Percentiles rank a stretch among this genome's conserved stretches.
Conservation (phyloP, 2,888 invertebrate genomes). For the Heliconius cydno region DNA sequence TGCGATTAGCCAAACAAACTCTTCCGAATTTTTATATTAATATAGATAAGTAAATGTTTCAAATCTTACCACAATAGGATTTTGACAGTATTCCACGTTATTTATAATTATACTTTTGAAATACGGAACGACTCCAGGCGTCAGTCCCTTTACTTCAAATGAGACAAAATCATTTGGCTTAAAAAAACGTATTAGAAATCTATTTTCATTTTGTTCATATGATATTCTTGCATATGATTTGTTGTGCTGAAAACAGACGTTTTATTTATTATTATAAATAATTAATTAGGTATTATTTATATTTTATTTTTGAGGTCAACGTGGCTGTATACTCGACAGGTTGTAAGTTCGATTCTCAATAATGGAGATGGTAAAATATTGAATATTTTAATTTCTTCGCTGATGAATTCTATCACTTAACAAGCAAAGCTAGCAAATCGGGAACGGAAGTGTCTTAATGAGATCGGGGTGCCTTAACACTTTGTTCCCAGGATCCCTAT, state of each 20-base stretch:
- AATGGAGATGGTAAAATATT: neutral
- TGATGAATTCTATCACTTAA: too few relatives aligned
- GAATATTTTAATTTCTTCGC: neutral
- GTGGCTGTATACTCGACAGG: neutral
- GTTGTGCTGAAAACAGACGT: neutral
- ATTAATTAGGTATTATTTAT: too few relatives aligned
- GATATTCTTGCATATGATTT: slow-evolving; percentile 20
- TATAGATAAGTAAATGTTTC: neutral
- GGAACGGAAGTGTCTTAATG: too few relatives aligned
- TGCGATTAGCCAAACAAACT: too few relatives aligned
- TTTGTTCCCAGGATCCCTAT: neutral
- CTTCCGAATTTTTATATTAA: neutral
- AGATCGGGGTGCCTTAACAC: neutral
- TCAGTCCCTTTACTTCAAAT: slow-evolving; percentile 9
- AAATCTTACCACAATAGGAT: slow-evolving; percentile 51
- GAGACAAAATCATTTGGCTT: neutral
- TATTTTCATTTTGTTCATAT: neutral
- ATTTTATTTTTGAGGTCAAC: too few relatives aligned
- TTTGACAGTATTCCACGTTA: slow-evolving; percentile 51
- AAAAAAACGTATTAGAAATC: slow-evolving; percentile 8
- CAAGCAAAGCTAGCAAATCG: too few relatives aligned
- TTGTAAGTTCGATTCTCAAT: neutral
- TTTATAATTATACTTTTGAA: slow-evolving; percentile 51
- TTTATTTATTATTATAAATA: neutral
- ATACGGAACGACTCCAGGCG: slow-evolving; percentile 52